Evolutionary conservation across 92 coral and sea anemone species (phyloP), one percentile per base, ranked within the genome.

Genomic region (Porites cylindrica): DNA sequence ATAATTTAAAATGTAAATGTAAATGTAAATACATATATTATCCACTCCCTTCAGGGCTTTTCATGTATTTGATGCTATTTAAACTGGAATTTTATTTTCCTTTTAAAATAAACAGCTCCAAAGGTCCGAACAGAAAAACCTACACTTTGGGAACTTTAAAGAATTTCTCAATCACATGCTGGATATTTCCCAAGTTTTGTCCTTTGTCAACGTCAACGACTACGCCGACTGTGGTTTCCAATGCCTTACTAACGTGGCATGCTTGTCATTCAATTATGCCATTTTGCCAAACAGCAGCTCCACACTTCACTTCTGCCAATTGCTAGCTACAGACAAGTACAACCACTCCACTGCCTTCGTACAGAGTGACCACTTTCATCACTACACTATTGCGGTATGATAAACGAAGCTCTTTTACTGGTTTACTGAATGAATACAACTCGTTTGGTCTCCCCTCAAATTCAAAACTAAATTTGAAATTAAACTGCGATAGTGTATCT

Each of bases 201-300:
- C 80, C 32, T 54, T 62, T 11, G 17, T 72, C 4, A 21, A 51
- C 17, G 66, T 76, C 10, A 8, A 12, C 13, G 52, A 53, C 18
- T 38, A 63, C 12, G 0, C 51, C 19, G 82, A 76, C 9, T 85
- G 89, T 51, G 77, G 52, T 7, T 76, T 64, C 47, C 12, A 63
- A 53, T 85, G 89, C n/a, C 21, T 85, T 1, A 9, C 4, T 56
- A 26, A 76, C 66, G 9, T 16, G 8, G 70, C 53, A 19, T 86
- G 90, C 62, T 60, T 86, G 54, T 86, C 90, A n/a, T 72, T 60
- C 52, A 86, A 86, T 70, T 56, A 78, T 43, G 71, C 66, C 10
- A 62, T 18, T 62, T 65, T n/a, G 59, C 23, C 84, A 19, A 11
- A 78, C 20, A 26, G 21, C 82, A 51, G 50, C 1, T 21, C 61